phyloP scores from a whole-genome alignment of 2,797 vertebrate genomes.

The Melanotaenia trifasciata region DNA sequence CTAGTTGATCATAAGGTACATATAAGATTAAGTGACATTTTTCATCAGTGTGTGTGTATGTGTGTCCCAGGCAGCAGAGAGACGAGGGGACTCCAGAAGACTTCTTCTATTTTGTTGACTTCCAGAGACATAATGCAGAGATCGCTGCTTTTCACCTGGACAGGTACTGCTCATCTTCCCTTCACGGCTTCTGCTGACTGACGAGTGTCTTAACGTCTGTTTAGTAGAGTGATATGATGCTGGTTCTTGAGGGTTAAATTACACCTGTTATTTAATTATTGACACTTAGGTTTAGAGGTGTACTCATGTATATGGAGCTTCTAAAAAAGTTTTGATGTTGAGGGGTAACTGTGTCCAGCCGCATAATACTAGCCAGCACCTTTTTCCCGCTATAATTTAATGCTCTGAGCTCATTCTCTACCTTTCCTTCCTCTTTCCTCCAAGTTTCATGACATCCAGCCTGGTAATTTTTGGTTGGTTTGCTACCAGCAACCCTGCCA shows the following conservation, averaged over 20 bases:
- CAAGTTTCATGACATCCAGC: neutral
- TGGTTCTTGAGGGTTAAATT: neutral
- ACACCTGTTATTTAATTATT: neutral
- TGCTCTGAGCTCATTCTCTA: neutral
- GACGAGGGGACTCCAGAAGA: conserved; percentile 92
- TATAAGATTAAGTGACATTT: conserved; percentile 6
- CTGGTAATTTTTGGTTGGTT: neutral
- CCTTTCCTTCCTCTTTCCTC: neutral
- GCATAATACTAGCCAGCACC: neutral
- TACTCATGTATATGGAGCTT: neutral
- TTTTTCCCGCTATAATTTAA: neutral
- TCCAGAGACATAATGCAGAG: conserved; percentile 96
- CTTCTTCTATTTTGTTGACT: conserved; percentile 95
- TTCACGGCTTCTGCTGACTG: neutral
- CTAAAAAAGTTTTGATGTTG: neutral
- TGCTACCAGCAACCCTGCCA: neutral
- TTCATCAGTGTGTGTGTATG: conserved; percentile 32
- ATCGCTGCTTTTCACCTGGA: conserved; percentile 97
- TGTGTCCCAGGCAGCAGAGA: conserved; percentile 88
- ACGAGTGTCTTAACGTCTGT: neutral
- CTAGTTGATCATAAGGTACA: conserved; percentile 21
- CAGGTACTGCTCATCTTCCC: conserved; percentile 82
- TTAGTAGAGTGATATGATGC: neutral
- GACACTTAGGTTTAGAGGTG: neutral
- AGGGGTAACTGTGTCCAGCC: neutral